A percentile compares a stretch with the other conserved stretches of the same genome.
phyloP scores from a whole-genome alignment of 2,797 vertebrate species.

The Acipenser ruthenus region DNA sequence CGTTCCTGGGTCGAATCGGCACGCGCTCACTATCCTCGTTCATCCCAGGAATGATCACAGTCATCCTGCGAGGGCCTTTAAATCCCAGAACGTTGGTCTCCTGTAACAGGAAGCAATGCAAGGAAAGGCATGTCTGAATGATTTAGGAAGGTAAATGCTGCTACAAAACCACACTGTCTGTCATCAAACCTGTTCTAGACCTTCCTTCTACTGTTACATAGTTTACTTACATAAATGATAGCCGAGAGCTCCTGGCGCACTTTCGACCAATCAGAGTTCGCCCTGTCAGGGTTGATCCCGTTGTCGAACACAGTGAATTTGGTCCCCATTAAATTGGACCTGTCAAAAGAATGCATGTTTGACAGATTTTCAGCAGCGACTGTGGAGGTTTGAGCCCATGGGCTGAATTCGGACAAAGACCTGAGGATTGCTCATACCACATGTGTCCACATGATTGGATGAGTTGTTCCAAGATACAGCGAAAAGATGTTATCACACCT shows the following conservation, averaged over 20 bases:
- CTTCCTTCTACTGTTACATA: no score
- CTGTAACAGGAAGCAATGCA: constrained; percentile 43
- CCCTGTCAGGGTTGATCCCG: constrained; percentile 77
- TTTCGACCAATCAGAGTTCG: constrained; percentile 76
- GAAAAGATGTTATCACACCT: not conserved
- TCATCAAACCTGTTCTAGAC: no score
- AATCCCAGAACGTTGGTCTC: constrained; percentile 95
- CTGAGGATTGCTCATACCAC: not conserved
- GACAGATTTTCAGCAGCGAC: not conserved
- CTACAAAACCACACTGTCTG: no score
- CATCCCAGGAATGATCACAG: constrained; percentile 89
- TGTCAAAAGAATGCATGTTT: constrained; percentile 32
- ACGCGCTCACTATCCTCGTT: constrained; percentile 75
- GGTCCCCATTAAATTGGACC: constrained; percentile 95
- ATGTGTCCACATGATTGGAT: not conserved
- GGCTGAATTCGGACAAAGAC: no score
- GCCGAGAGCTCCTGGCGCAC: constrained; percentile 89
- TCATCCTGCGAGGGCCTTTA: constrained; percentile 92
- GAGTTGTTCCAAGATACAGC: not conserved
- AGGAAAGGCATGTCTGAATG: not conserved
- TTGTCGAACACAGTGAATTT: constrained; percentile 94
- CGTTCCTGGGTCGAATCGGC: constrained; percentile 79
- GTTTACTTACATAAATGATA: constrained; percentile 79
- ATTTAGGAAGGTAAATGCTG: no score
- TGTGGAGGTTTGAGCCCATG: not conserved